phyloP scores from a whole-genome alignment of 1,140 invertebrate species.

The Meloidogyne chitwoodi region DNA sequence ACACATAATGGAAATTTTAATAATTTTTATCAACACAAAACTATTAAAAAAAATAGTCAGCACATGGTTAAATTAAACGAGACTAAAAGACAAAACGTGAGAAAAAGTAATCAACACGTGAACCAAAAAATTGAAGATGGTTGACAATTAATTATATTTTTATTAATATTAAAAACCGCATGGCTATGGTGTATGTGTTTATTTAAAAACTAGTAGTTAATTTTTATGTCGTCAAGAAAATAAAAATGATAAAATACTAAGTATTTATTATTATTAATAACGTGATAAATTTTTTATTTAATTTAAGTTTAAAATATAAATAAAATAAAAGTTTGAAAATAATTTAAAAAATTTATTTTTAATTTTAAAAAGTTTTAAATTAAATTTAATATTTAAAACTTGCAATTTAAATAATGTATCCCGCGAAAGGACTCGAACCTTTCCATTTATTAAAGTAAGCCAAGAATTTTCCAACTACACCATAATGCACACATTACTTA shows the following conservation, averaged over 20 bases:
- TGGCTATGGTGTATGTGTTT: neutral
- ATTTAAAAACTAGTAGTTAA: neutral
- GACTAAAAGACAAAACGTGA: neutral
- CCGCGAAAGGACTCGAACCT: too few relatives aligned
- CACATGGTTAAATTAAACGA: neutral
- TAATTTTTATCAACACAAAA: neutral
- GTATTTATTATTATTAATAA: neutral
- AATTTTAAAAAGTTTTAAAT: too few relatives aligned
- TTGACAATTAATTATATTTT: neutral
- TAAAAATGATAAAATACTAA: neutral
- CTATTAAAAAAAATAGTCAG: neutral
- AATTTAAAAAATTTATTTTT: too few relatives aligned
- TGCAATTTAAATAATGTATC: too few relatives aligned
- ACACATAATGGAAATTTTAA: neutral
- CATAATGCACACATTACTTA: too few relatives aligned
- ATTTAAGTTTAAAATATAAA: too few relatives aligned
- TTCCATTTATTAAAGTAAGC: too few relatives aligned
- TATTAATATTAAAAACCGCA: neutral
- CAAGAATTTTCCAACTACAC: too few relatives aligned
- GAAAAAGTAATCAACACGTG: neutral
- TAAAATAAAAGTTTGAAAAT: too few relatives aligned
- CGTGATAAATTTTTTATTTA: neutral
- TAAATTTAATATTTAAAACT: too few relatives aligned
- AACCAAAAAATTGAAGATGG: neutral
- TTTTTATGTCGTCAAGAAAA: neutral